Evolutionary conservation across 1,140 invertebrate genomes (phyloP), one percentile per base, ranked within the genome.

Genomic region (Agraylea sexmaculata): DNA sequence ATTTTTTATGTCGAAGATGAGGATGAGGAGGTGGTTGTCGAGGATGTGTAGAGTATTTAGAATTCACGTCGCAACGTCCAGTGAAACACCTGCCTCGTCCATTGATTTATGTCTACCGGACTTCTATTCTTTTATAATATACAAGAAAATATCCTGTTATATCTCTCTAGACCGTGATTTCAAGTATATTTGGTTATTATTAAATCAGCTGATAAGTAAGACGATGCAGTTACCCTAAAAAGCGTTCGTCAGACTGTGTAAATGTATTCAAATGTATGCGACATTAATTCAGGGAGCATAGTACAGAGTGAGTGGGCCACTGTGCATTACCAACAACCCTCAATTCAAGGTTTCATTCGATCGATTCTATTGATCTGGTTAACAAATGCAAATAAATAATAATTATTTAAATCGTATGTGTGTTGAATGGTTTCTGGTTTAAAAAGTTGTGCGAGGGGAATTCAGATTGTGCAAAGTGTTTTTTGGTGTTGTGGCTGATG

Each of bases 181-280:
- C 37, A 30, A 13, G 27, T 25, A 39, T 30, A 16, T 21, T 29
- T n/a, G 30, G n/a, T 7, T 25, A 39, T 30, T 30, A 22, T 13
- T 17, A 18, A 29, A 39, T 39, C 31, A n/a, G 37, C 31, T 39
- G 15, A 30, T 16, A 38, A 29, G 37, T 31, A 27, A 27, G 23
- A 8, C 7, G 23, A n/a, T 27, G n/a, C n/a, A 27, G 7, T n/a
- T 27, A n/a, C 23, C 23, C 23, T 27, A 27, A 7, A 27, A 7
- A 7, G n/a, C 23, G 23, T 7, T 27, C n/a, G 55, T 54, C 57
- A 48, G 54, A 54, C 55, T 46, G 44, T 58, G 57, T 54, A 71
- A 71, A 71, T 71, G 63, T 73, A 73, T 73, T 73, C 69, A 73
- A 73, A 73, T 73, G 63, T 73, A 71, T 73, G 70, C 70, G 65